Conservation (phyloP, 1,140 invertebrate genomes). For the Centruroides sculpturatus region DNA sequence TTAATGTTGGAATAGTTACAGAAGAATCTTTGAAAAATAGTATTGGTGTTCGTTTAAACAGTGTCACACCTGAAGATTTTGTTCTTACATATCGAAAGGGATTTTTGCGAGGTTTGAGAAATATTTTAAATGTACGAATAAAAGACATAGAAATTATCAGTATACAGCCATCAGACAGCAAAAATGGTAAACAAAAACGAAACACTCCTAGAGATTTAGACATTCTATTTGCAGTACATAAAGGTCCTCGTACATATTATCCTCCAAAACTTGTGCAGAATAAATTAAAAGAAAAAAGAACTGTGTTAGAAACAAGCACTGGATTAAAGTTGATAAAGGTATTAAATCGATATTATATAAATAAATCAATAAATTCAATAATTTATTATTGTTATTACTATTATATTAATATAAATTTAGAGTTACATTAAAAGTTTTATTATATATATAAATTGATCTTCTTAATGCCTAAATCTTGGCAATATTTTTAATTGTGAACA, state of each 20-base stretch:
- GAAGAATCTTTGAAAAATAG: conserved; percentile 74
- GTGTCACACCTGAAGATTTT: conserved; percentile 69
- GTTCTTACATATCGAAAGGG: conserved; percentile 65
- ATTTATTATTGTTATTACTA: no score
- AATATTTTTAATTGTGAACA: no score
- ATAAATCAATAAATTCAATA: no score
- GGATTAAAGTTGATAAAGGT: conserved; percentile 46
- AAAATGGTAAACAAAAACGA: conserved; percentile 6
- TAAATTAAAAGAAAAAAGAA: conserved; percentile 49
- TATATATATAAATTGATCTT: no score
- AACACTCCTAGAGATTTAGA: conserved; percentile 44
- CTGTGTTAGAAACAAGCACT: conserved; percentile 56
- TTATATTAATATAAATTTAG: no score
- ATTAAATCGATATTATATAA: background rate
- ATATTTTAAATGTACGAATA: conserved; percentile 27
- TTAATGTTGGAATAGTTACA: conserved; percentile 56
- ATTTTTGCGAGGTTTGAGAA: conserved; percentile 65
- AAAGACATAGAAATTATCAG: conserved; percentile 47
- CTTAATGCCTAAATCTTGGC: no score
- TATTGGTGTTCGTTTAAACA: conserved; percentile 53
- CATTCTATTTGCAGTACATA: conserved; percentile 69
- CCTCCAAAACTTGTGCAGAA: conserved; percentile 46
- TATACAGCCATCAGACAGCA: conserved; percentile 49
- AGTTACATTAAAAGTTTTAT: no score
- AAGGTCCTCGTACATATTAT: conserved; percentile 36